These are phyloP conservation scores for Galeopterus variegatus DNA, from an alignment of 2,113 vertebrate species.

Conservation along the genomic window DNA sequence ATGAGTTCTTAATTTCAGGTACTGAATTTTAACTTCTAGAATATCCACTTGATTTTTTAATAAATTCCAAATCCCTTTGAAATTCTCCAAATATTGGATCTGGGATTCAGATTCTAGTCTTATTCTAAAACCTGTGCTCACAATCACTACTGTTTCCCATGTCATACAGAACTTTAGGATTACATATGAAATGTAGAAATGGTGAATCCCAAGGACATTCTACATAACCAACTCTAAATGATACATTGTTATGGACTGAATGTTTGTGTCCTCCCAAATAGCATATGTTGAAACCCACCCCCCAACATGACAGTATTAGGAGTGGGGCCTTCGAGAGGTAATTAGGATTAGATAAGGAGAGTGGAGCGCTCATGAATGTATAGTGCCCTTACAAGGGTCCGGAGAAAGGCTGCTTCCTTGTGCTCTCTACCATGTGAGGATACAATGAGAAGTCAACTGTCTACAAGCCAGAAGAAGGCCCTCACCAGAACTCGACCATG, in stretches of 20 bases:
- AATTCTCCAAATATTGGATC: conserved; percentile 13
- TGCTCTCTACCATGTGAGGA: not conserved
- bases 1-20: conserved; percentile 12
- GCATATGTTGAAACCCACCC: not conserved
- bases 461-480: not conserved
- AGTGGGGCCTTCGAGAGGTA: not conserved
- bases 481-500: not conserved
- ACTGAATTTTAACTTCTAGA: not conserved
- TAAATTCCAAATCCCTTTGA: not conserved
- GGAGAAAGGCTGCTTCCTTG: not conserved
- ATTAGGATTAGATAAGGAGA: not conserved
- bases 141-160: not conserved
- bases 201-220: not conserved
- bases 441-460: not conserved
- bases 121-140: conserved; percentile 55
- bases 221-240: conserved; percentile 20
- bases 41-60: not conserved
- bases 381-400: not conserved
- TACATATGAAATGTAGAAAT: conserved; percentile 53
- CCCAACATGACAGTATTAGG: not conserved
- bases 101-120: conserved; percentile 9
- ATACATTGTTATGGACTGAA: not conserved
- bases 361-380: not conserved
- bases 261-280: not conserved
- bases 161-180: not conserved